phyloP scores from a whole-genome alignment of 2,113 vertebrate genomes.

The Patagioenas fasciata region DNA sequence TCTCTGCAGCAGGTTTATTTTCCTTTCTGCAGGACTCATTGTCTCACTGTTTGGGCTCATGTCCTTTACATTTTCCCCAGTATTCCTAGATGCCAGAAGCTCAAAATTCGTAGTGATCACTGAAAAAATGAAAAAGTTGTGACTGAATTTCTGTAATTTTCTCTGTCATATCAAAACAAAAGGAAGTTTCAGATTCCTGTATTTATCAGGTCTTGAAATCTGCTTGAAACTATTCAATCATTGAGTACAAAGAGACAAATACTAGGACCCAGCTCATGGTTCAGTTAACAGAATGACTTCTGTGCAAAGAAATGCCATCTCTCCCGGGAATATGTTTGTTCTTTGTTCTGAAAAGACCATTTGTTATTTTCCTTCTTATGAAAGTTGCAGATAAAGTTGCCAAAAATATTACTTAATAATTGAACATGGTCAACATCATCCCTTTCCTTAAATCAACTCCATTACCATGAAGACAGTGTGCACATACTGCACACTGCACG shows the following conservation, averaged over 20 bases:
- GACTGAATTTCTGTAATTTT: not conserved
- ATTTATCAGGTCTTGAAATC: not conserved
- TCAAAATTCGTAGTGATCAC: not conserved
- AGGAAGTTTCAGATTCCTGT: not conserved
- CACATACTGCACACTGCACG: not conserved
- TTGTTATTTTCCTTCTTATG: not conserved
- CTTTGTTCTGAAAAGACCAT: not conserved
- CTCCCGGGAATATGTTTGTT: not conserved
- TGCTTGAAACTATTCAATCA: not conserved
- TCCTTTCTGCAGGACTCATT: not conserved
- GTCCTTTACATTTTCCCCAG: not conserved
- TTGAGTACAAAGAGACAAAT: not conserved
- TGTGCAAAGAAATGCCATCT: not conserved
- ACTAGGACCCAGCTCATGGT: not conserved
- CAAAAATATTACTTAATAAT: not conserved
- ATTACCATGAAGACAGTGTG: not conserved
- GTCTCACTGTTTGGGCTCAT: not conserved
- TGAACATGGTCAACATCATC: not conserved
- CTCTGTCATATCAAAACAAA: not conserved
- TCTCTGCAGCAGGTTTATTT: not conserved
- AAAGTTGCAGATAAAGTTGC: not conserved
- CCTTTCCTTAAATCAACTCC: not conserved
- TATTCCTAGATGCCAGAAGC: not conserved
- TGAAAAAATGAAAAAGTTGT: not conserved
- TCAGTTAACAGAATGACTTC: not conserved